phyloP scores from a whole-genome alignment of 2,888 invertebrate genomes.

The Macropis europaea region DNA sequence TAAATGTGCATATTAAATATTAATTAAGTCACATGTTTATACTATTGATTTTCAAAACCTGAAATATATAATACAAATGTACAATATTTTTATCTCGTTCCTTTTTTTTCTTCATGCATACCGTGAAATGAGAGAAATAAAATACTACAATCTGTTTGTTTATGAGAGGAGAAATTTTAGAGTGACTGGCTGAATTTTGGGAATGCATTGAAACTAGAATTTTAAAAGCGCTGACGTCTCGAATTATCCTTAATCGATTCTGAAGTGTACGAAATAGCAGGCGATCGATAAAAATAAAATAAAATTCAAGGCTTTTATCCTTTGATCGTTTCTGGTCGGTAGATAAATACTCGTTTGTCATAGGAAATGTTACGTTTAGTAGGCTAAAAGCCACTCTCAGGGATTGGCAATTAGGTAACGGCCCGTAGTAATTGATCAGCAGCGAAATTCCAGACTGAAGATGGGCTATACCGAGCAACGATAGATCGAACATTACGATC shows the following conservation, averaged over 20 bases:
- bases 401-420: conserved; percentile 49
- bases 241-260: conserved; percentile 1
- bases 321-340: background rate
- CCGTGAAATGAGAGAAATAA: no score
- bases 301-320: conserved; percentile 4
- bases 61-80: no score
- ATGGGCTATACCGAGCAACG: conserved; percentile 6
- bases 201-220: no score
- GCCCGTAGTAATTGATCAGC: conserved; percentile 43
- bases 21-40: no score
- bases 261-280: background rate
- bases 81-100: no score
- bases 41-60: no score
- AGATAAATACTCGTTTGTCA: conserved; percentile 31
- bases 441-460: conserved; percentile 47
- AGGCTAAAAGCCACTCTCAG: conserved; percentile 41
- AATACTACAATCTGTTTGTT: no score
- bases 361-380: conserved; percentile 32
- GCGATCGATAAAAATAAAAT: background rate
- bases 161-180: no score
- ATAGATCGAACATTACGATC: conserved; percentile 17
- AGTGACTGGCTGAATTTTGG: no score
- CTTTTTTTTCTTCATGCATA: no score
- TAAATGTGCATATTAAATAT: no score
- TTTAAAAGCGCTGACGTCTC: no score